phyloP scores from a whole-genome alignment of 2,113 vertebrate species.

The Myotis yumanensis region DNA sequence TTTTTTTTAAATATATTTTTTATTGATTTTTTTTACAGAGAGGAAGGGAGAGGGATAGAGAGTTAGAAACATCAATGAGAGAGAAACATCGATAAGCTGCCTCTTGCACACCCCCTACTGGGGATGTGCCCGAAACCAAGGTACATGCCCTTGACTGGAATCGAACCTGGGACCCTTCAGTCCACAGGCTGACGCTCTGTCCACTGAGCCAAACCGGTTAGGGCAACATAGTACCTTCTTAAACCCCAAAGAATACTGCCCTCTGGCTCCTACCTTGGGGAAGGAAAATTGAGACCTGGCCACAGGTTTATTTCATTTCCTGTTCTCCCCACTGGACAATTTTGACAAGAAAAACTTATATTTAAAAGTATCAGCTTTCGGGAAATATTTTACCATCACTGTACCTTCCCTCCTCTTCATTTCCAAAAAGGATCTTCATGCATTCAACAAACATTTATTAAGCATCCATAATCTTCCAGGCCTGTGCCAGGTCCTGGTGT shows the following conservation, averaged over 20 bases:
- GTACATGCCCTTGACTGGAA: too few species aligned
- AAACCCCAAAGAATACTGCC: background rate
- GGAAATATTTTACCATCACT: background rate
- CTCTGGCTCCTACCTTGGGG: background rate
- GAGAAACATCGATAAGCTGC: too few species aligned
- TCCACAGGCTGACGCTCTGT: too few species aligned
- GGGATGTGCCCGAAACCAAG: too few species aligned
- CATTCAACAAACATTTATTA: conserved; percentile 14
- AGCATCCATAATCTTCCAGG: background rate
- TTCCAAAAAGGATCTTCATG: conserved; percentile 12
- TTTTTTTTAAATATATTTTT: too few species aligned
- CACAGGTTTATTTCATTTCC: background rate
- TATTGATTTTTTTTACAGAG: too few species aligned
- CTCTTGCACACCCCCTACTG: too few species aligned
- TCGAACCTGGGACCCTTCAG: too few species aligned
- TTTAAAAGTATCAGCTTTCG: background rate
- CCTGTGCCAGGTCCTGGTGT: background rate
- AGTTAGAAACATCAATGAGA: too few species aligned
- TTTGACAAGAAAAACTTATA: background rate
- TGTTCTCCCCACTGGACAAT: background rate
- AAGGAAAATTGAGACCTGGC: background rate
- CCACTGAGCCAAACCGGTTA: too few species aligned
- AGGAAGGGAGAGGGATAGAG: too few species aligned
- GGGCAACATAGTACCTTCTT: background rate
- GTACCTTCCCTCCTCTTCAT: background rate